A percentile compares a stretch with the other conserved stretches of the same genome.
Evolutionary conservation across 2,113 vertebrate species (phyloP).

Genomic region (Ascaphus truei): DNA sequence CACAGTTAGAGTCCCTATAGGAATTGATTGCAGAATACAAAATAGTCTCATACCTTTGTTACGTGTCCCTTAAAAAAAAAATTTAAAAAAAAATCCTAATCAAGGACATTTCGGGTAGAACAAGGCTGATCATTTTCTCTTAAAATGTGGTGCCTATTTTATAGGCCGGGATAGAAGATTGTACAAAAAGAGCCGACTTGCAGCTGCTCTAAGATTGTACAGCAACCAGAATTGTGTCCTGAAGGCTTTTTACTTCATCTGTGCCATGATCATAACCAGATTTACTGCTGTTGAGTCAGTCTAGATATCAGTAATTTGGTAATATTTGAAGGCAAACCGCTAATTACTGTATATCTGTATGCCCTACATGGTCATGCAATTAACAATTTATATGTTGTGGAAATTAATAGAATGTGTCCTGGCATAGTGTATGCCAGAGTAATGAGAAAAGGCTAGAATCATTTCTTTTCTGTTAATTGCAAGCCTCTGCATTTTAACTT

Average conservation of each 20-base stretch:
- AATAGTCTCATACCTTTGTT: no score
- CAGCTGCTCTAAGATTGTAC: no score
- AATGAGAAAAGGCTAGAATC: not conserved
- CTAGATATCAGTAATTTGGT: not conserved
- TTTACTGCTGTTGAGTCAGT: not conserved
- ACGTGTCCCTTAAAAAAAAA: no score
- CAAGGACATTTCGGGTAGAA: no score
- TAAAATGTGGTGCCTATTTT: no score
- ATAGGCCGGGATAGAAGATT: no score
- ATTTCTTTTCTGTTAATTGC: not conserved
- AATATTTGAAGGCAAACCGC: not conserved
- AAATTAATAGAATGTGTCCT: not conserved
- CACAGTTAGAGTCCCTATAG: not conserved
- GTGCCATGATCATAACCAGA: not conserved
- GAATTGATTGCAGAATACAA: not conserved
- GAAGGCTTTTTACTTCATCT: not conserved
- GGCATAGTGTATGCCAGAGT: not conserved
- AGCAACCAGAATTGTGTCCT: not conserved
- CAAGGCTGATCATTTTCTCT: no score
- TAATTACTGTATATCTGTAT: not conserved
- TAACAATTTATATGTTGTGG: not conserved
- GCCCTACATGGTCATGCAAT: not conserved
- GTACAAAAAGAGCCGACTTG: no score
- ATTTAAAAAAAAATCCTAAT: no score
- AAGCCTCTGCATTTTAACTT: not conserved